These are phyloP conservation scores for Vanessa atalanta DNA, from an alignment of 1,140 invertebrate genomes.

Conservation along the genomic window DNA sequence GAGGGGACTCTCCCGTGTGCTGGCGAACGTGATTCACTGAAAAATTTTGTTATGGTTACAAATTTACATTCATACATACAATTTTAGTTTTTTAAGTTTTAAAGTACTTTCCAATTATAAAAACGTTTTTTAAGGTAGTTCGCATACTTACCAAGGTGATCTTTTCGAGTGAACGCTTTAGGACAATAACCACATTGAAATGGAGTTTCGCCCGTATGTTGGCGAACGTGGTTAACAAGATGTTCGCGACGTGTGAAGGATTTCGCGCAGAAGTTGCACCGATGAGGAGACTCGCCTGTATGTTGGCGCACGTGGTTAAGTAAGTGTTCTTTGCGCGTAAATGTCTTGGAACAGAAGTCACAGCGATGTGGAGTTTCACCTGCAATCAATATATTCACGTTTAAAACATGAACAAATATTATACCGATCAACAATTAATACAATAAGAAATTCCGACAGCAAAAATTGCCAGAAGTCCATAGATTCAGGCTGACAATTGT, in stretches of 20 bases:
- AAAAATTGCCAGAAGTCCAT: too few species aligned
- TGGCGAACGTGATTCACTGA: slow-evolving; percentile 89
- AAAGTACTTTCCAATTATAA: too few species aligned
- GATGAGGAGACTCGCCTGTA: slow-evolving; percentile 90
- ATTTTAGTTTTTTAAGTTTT: too few species aligned
- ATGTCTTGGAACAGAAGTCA: slow-evolving; percentile 89
- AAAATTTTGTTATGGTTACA: not conserved
- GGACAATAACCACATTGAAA: slow-evolving; percentile 85
- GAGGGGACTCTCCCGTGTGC: slow-evolving; percentile 90
- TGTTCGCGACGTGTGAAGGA: slow-evolving; percentile 92
- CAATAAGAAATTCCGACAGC: too few species aligned
- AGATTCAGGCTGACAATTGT: not conserved
- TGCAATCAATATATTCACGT: slow-evolving; percentile 62
- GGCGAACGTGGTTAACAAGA: slow-evolving; percentile 90
- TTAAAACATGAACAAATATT: too few species aligned
- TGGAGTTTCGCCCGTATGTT: slow-evolving; percentile 77
- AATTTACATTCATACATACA: not conserved
- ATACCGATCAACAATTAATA: too few species aligned
- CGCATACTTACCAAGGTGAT: slow-evolving; percentile 84
- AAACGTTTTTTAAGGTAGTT: too few species aligned
- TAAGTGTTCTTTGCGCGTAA: slow-evolving; percentile 86
- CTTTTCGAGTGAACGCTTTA: slow-evolving; percentile 91
- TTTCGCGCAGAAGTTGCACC: slow-evolving; percentile 90
- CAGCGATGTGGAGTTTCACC: slow-evolving; percentile 91
- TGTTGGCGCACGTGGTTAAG: slow-evolving; percentile 91